Conservation (phyloP, 1,140 invertebrate species). For the Drosophila triauraria region DNA sequence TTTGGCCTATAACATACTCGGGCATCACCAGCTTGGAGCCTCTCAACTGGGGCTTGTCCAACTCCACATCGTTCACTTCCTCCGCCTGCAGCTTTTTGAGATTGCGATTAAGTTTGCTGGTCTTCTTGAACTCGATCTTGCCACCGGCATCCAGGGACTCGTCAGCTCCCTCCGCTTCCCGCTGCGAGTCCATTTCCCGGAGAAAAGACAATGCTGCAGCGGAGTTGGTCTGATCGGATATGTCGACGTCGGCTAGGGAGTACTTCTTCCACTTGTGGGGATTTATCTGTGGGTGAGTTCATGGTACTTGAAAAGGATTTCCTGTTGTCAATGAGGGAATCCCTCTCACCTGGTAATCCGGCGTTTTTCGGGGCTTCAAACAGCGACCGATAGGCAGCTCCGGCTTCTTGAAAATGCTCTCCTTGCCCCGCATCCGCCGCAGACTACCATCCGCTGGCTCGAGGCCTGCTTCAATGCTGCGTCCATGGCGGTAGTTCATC, state of each 20-base stretch:
- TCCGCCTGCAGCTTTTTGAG: slow-evolving; percentile 73
- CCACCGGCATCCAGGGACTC: slow-evolving; percentile 53
- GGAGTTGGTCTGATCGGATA: slow-evolving; percentile 90
- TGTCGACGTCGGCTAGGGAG: slow-evolving; percentile 90
- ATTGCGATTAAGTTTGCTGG: slow-evolving; percentile 66
- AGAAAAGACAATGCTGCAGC: slow-evolving; percentile 90
- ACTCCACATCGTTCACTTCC: slow-evolving; percentile 67
- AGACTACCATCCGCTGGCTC: slow-evolving; percentile 71
- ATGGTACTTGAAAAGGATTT: neutral
- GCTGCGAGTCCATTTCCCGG: slow-evolving; percentile 88
- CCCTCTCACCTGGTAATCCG: slow-evolving; percentile 87
- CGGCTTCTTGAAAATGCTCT: slow-evolving; percentile 92
- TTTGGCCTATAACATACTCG: slow-evolving; percentile 92
- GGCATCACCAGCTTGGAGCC: slow-evolving; percentile 91
- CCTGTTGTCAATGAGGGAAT: slow-evolving; percentile 32
- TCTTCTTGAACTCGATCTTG: slow-evolving; percentile 86
- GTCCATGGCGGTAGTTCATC: slow-evolving; percentile 66
- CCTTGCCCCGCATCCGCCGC: slow-evolving; percentile 88
- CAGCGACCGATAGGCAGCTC: slow-evolving; percentile 87
- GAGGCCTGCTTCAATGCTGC: slow-evolving; percentile 33
- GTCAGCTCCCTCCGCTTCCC: slow-evolving; percentile 62
- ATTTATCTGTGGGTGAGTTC: slow-evolving; percentile 85
- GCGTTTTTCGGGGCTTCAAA: slow-evolving; percentile 86
- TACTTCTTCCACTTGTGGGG: slow-evolving; percentile 93
- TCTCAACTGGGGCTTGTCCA: slow-evolving; percentile 87